phyloP scores from a whole-genome alignment of 2,797 vertebrate species.

The Danio aesculapii region DNA sequence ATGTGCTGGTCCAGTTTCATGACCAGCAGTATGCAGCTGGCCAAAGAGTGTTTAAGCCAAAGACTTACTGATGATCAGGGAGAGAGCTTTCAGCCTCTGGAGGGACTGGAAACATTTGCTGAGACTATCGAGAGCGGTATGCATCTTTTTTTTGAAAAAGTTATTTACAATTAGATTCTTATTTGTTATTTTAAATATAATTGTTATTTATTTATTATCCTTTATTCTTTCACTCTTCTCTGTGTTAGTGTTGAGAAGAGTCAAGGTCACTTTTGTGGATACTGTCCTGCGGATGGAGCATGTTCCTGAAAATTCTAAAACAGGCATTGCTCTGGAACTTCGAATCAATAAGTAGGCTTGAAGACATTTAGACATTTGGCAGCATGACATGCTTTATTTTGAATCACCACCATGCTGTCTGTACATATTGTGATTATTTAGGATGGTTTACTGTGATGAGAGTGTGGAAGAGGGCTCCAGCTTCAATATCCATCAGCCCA shows the following conservation, averaged over 20 bases:
- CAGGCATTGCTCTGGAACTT: constrained; percentile 94
- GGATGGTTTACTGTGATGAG: constrained; percentile 95
- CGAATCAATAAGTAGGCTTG: constrained; percentile 89
- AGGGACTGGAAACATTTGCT: constrained; percentile 98
- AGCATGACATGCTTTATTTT: neutral
- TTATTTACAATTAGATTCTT: too few species aligned
- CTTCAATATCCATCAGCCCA: constrained; percentile 94
- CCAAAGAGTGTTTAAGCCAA: constrained; percentile 97
- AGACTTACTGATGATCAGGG: constrained; percentile 95
- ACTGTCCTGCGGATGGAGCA: constrained; percentile 95
- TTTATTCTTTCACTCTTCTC: neutral
- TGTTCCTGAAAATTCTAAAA: constrained; percentile 96
- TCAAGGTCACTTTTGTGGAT: constrained; percentile 95
- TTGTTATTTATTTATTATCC: neutral
- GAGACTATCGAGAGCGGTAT: constrained; percentile 98
- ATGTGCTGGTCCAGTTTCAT: constrained; percentile 99
- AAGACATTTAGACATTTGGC: neutral
- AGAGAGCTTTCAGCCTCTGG: constrained; percentile 94
- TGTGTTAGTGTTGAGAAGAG: constrained; percentile 92
- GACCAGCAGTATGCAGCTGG: constrained; percentile 98
- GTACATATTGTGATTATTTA: constrained; percentile 62
- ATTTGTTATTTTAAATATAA: neutral
- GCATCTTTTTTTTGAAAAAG: neutral
- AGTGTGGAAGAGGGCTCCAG: constrained; percentile 89
- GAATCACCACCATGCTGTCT: neutral